These are phyloP conservation scores for Rhimphoctona megacephalus DNA, from an alignment of 2,888 invertebrate species.

Conservation along the genomic window DNA sequence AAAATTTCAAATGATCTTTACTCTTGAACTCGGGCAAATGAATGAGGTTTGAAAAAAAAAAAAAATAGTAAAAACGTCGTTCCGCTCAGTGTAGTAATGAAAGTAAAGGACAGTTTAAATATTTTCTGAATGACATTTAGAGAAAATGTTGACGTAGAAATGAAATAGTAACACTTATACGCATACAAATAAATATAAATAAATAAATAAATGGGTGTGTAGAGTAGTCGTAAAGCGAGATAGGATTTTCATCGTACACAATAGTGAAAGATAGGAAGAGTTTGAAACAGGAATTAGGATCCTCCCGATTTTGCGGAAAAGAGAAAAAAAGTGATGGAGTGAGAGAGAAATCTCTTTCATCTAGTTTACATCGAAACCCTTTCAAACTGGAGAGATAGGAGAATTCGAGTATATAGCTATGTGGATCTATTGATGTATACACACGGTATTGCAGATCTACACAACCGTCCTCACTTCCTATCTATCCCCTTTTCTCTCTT, in stretches of 20 bases:
- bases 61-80: neutral
- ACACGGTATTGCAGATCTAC: constrained; percentile 36
- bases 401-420: constrained; percentile 31
- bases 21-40: neutral
- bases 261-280: constrained; percentile 38
- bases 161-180: neutral
- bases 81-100: neutral
- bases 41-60: neutral
- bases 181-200: too few species aligned
- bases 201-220: neutral
- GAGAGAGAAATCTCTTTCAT: constrained; percentile 32
- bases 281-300: constrained; percentile 67
- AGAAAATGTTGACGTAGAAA: constrained; percentile 8
- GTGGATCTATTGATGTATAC: constrained; percentile 24
- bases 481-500: neutral
- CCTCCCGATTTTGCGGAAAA: constrained; percentile 56
- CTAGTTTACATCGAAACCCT: constrained; percentile 81
- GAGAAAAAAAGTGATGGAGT: constrained; percentile 31
- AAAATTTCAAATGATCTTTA: neutral
- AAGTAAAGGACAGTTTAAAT: neutral
- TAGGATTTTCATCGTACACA: constrained; percentile 42
- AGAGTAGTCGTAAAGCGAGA: constrained; percentile 29
- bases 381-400: constrained; percentile 75
- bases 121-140: neutral
- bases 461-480: constrained; percentile 15